Evolutionary conservation across 2,888 invertebrate genomes (phyloP).

Genomic region (Drosophila mulleri): DNA sequence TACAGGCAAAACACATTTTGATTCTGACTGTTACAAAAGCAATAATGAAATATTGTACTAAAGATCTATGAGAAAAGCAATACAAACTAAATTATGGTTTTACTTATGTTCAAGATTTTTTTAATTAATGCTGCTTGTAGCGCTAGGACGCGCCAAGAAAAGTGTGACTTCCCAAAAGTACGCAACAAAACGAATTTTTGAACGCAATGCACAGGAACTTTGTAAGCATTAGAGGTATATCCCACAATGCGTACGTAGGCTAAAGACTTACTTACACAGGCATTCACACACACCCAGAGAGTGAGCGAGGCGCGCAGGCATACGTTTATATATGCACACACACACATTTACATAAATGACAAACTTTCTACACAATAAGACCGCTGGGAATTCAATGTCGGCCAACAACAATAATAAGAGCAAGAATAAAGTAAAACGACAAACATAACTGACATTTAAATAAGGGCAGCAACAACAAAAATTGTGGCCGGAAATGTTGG

Average conservation of each 20-base stretch:
- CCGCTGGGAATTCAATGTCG: constrained; percentile 51
- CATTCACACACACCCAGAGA: background rate
- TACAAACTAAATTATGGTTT: background rate
- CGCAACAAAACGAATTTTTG: constrained; percentile 14
- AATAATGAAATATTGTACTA: background rate
- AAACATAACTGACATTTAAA: constrained; percentile 71
- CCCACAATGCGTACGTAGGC: background rate
- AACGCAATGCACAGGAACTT: background rate
- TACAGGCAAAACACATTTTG: background rate
- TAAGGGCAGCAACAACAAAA: constrained; percentile 37
- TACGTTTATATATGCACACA: background rate
- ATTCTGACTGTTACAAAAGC: background rate
- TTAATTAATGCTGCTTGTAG: background rate
- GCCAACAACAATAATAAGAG: constrained; percentile 22
- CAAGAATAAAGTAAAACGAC: constrained; percentile 53
- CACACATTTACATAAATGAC: constrained; percentile 27
- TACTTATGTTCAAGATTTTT: background rate
- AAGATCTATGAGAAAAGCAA: background rate
- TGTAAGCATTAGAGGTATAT: background rate
- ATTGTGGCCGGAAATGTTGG: constrained; percentile 50
- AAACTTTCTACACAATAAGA: constrained; percentile 42
- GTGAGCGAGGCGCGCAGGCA: background rate
- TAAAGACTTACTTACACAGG: constrained; percentile 5
- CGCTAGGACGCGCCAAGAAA: too few relatives aligned
- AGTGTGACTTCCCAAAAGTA: constrained; percentile 23